These are phyloP conservation scores for Apostichopus californicus DNA, from an alignment of 35 echinoderm and acorn worm species.

Conservation along the genomic window DNA sequence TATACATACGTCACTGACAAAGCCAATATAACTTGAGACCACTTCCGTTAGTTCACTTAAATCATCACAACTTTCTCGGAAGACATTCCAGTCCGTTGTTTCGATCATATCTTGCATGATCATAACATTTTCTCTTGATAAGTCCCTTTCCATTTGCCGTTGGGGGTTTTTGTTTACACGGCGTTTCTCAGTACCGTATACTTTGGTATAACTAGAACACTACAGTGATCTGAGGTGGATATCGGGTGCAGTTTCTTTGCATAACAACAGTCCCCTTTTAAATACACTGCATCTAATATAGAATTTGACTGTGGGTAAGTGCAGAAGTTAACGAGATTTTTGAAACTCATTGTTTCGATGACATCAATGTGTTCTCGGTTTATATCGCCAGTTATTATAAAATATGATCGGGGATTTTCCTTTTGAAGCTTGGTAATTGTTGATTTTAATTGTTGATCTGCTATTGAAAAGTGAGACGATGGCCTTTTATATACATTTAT, in stretches of 20 bases:
- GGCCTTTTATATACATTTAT: conserved; percentile 32
- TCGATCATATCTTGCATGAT: conserved; percentile 9
- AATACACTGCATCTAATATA: conserved; percentile 16
- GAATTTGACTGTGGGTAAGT: conserved; percentile 34
- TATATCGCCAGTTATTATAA: conserved; percentile 19
- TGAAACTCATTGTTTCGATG: conserved; percentile 39
- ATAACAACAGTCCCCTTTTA: not conserved
- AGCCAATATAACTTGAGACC: conserved; percentile 14
- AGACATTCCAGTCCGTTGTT: conserved; percentile 35
- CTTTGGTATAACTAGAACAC: not conserved
- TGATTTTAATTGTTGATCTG: not conserved
- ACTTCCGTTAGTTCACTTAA: conserved; percentile 10
- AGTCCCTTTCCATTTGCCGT: not conserved
- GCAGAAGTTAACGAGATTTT: conserved; percentile 16
- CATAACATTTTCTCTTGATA: not conserved
- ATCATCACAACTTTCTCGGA: not conserved
- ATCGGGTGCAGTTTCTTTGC: conserved; percentile 4
- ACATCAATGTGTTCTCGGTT: conserved; percentile 20
- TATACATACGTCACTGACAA: conserved; percentile 11
- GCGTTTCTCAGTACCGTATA: conserved; percentile 39
- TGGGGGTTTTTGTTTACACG: not conserved
- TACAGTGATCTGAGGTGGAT: not conserved
- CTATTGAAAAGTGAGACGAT: conserved; percentile 8
- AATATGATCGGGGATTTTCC: not conserved
- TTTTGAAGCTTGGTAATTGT: not conserved